Conservation (phyloP, 2,797 vertebrate genomes). For the Garrulus glandarius region DNA sequence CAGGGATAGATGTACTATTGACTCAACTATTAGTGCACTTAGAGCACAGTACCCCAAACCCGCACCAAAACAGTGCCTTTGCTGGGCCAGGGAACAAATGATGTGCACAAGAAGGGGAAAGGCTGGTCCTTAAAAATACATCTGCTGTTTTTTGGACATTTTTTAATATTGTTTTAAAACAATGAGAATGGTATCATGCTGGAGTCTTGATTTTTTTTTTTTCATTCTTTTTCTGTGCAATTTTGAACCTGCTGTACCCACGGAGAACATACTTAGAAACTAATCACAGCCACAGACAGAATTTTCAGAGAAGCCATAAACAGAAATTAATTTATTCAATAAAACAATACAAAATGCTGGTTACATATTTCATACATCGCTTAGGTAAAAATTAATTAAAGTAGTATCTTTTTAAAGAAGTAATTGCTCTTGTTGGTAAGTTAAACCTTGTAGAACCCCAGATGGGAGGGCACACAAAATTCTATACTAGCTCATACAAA, state of each 20-base stretch:
- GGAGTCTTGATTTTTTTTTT: not conserved
- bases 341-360: not conserved
- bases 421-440: not conserved
- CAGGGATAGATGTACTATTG: not conserved
- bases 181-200: not conserved
- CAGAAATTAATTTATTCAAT: not conserved
- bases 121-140: not conserved
- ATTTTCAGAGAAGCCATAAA: not conserved
- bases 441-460: not conserved
- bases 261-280: not conserved
- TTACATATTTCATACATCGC: not conserved
- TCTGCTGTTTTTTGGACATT: not conserved
- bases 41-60: not conserved
- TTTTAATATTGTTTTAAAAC: not conserved
- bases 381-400: not conserved
- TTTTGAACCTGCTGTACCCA: not conserved
- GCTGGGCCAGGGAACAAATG: rapidly evolving
- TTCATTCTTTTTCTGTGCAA: not conserved
- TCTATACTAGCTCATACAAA: not conserved
- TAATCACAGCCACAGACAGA: not conserved
- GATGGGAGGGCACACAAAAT: not conserved
- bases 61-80: not conserved
- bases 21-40: not conserved
- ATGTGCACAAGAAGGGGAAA: not conserved
- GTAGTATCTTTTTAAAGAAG: not conserved